Percentiles rank a stretch among this genome's conserved stretches.
Evolutionary conservation across 2,797 vertebrate genomes (phyloP).

Genomic region (Sorex maritimensis): DNA sequence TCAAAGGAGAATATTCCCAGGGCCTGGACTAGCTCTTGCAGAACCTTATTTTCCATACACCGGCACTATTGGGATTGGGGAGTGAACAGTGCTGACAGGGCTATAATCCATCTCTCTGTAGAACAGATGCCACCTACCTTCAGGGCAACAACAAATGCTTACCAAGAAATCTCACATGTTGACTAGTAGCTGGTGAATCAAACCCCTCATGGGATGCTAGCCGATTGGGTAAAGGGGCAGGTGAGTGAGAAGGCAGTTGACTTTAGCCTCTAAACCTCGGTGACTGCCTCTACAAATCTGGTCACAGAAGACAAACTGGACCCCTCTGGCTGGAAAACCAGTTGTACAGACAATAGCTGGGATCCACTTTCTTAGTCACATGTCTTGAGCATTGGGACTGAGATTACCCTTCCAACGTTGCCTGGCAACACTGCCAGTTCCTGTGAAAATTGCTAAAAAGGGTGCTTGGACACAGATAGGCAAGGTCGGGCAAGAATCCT

Average conservation of each 20-base stretch:
- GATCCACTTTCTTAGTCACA: slow-evolving; percentile 24
- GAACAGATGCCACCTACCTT: not conserved
- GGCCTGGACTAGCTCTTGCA: not conserved
- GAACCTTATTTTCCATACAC: not conserved
- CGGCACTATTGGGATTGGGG: not conserved
- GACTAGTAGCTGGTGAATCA: not conserved
- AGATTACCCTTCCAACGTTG: slow-evolving; percentile 62
- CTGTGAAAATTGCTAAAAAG: slow-evolving; percentile 56
- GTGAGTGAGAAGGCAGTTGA: not conserved
- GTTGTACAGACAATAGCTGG: not conserved
- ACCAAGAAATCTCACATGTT: not conserved
- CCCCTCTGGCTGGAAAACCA: not conserved
- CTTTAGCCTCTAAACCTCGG: not conserved
- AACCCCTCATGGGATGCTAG: not conserved
- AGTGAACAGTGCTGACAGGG: not conserved
- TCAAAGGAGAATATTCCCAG: not conserved
- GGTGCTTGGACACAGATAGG: slow-evolving; percentile 29
- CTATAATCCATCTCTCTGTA: not conserved
- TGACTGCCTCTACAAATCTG: not conserved
- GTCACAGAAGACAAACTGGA: not conserved
- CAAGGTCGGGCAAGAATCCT: slow-evolving; percentile 26
- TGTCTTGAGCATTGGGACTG: slow-evolving; percentile 51
- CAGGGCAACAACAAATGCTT: not conserved
- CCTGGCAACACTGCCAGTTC: not conserved
- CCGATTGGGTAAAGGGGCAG: not conserved